Evolutionary conservation across 2,888 invertebrate species (phyloP).

Genomic region (Sisyra terminalis): DNA sequence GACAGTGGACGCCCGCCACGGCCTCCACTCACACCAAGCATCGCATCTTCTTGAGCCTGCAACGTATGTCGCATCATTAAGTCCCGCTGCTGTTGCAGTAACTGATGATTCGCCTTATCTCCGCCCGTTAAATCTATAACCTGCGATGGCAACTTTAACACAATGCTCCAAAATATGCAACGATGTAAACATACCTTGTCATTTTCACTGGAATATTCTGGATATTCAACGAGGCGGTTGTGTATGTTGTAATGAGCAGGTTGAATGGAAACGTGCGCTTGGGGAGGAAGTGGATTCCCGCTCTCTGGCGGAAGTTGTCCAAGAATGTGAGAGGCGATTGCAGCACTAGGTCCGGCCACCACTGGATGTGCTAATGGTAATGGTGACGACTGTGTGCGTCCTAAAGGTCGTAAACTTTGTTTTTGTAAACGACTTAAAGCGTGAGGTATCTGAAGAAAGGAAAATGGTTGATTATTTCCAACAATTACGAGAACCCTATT

Average conservation of each 20-base stretch:
- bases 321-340: slow-evolving; percentile 12
- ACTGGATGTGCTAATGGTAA: slow-evolving; percentile 79
- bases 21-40: not conserved
- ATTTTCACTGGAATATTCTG: slow-evolving; percentile 6
- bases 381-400: slow-evolving; percentile 89
- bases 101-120: slow-evolving; percentile 38
- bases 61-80: slow-evolving; percentile 41
- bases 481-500: not conserved
- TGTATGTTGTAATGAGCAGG: slow-evolving; percentile 6
- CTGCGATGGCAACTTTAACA: too few relatives aligned
- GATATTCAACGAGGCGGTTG: slow-evolving; percentile 8
- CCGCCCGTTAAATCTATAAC: slow-evolving; percentile 60
- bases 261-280: slow-evolving; percentile 17
- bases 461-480: not conserved
- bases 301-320: slow-evolving; percentile 2
- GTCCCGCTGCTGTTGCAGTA: slow-evolving; percentile 47
- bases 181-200: slow-evolving; percentile 4
- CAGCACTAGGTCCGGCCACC: slow-evolving; percentile 32
- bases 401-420: slow-evolving; percentile 56
- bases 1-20: slow-evolving; percentile 42
- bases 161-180: too few relatives aligned
- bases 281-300: slow-evolving; percentile 10
- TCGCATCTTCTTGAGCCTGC: slow-evolving; percentile 20
- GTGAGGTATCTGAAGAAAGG: slow-evolving; percentile 31
- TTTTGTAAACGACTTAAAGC: slow-evolving; percentile 42